Percentiles rank a stretch among this genome's conserved stretches.
Conservation (phyloP, 2,113 vertebrate genomes). For the Mesoclemmys tuberculata region DNA sequence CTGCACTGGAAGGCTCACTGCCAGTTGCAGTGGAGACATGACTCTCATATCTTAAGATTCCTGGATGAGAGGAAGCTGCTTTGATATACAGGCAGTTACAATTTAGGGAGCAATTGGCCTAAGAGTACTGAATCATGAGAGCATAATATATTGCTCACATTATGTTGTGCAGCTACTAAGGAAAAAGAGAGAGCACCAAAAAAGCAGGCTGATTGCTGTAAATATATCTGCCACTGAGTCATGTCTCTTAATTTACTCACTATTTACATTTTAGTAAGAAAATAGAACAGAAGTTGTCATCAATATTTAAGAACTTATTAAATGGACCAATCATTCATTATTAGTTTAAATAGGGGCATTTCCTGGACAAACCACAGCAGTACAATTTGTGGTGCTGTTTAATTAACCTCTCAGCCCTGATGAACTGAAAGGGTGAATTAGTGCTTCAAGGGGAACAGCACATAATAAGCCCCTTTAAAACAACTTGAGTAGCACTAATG, state of each 20-base stretch:
- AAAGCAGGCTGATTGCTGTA: neutral
- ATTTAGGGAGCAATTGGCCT: neutral
- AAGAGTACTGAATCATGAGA: neutral
- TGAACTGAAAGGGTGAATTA: constrained; percentile 18
- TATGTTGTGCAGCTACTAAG: neutral
- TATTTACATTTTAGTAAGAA: neutral
- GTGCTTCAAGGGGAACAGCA: neutral
- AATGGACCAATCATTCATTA: neutral
- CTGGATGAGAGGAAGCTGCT: neutral
- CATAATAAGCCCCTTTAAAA: constrained; percentile 37
- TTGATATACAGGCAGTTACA: neutral
- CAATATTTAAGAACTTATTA: neutral
- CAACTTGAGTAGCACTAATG: constrained; percentile 24
- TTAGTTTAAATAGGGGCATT: neutral
- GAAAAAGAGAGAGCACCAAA: neutral
- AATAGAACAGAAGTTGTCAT: neutral
- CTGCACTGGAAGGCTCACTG: neutral
- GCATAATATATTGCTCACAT: neutral
- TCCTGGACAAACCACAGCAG: neutral
- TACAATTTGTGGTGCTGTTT: neutral
- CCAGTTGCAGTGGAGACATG: neutral
- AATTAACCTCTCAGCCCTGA: neutral
- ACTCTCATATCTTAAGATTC: neutral
- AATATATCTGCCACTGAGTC: neutral
- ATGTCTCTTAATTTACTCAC: neutral